Evolutionary conservation across 2,888 invertebrate genomes (phyloP), one percentile per base, ranked within the genome.

Genomic region (Gnatocerus cornutus): DNA sequence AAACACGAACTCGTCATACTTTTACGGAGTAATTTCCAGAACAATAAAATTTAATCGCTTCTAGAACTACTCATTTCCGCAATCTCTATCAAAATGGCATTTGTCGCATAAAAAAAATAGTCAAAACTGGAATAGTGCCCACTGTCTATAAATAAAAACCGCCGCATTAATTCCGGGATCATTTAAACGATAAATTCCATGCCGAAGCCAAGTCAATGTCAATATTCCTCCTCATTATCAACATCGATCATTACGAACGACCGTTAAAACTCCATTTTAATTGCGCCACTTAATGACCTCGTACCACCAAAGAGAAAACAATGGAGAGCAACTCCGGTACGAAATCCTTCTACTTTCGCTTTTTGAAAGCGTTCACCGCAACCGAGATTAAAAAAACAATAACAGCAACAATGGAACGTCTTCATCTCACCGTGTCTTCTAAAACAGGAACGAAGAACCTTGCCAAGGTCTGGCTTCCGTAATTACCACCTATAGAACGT

Each of bases 381-480:
- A 37, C 27, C 37, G 37, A 50, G 27, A 27, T 21, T n/a, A 10
- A 50, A 10, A 50, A 33, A 50, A 50, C 29, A 50, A 53, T 4
- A 37, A 37, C 30, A 50, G 12, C 8, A 53, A 37, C 53, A 37
- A 50, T 50, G 27, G 48, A n/a, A 27, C 53, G 16, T 16, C 53
- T 9, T 27, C 53, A 33, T 16, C 12, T 50, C 55, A 10, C 0
- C 41, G 27, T 41, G 21, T 58, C 41, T 29, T 58, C 58, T 58
- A 46, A 46, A 59, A 59, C 29, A 46, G 33, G 45, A 46, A 43
- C 59, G 45, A 46, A 59, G 59, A 46, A 62, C 62, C 62, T 62
- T 62, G 50, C 21, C 50, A 62, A 62, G 62, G 62, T 50, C 62
- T 48, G 62, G 61, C 62, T 62, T 62, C 62, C 62, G 62, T 62